phyloP scores from a whole-genome alignment of 1,140 invertebrate genomes.

The Coenobita brevimanus region DNA sequence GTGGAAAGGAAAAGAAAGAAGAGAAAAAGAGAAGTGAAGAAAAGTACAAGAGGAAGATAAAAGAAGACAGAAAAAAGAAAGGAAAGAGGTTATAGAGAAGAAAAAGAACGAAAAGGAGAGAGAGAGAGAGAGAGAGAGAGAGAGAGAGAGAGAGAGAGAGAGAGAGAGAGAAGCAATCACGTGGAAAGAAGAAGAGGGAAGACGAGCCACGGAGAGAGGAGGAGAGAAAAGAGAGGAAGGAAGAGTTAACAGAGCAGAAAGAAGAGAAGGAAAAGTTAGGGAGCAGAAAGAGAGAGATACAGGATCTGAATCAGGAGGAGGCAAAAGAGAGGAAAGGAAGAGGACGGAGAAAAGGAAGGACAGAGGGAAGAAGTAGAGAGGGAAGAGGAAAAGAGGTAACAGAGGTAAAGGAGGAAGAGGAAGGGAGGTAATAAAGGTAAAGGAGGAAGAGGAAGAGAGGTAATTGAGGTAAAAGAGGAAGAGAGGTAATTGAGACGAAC shows the following conservation, averaged over 20 bases:
- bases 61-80: too few species aligned
- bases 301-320: too few species aligned
- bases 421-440: neutral
- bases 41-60: too few species aligned
- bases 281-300: neutral
- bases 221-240: neutral
- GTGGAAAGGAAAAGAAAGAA: too few species aligned
- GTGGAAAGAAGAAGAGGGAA: too few species aligned
- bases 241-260: neutral
- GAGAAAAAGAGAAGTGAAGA: too few species aligned
- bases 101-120: neutral
- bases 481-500: neutral
- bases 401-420: neutral
- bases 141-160: conserved; percentile 36
- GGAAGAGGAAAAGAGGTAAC: neutral
- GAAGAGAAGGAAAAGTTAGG: neutral
- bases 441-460: neutral
- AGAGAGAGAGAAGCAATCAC: conserved; percentile 4
- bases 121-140: conserved; percentile 35
- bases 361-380: neutral
- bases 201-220: too few species aligned
- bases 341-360: neutral
- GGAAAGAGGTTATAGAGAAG: neutral
- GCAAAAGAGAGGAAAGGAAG: neutral
- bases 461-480: neutral